Evolutionary conservation across 2,797 vertebrate genomes (phyloP).

Genomic region (Falco berigora): DNA sequence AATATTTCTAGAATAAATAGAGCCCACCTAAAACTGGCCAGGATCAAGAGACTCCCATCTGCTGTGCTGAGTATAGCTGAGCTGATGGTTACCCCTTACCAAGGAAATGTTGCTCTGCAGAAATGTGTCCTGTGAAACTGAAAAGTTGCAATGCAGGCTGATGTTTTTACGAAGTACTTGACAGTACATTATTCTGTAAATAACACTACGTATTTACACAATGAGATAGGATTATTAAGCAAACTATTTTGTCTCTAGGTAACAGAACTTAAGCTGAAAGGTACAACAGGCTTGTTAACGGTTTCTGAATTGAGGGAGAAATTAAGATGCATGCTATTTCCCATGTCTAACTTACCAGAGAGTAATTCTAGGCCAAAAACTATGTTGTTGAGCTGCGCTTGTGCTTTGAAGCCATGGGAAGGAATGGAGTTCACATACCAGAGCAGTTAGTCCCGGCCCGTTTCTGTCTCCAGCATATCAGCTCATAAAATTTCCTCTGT

Average conservation of each 20-base stretch:
- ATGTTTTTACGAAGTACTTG: not conserved
- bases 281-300: not conserved
- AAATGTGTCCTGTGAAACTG: not conserved
- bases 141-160: not conserved
- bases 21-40: not conserved
- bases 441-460: not conserved
- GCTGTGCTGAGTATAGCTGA: not conserved
- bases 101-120: not conserved
- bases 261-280: not conserved
- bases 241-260: not conserved
- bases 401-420: conserved; percentile 13
- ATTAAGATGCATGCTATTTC: not conserved
- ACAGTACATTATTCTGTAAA: not conserved
- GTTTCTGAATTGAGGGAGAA: not conserved
- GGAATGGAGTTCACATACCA: not conserved
- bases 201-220: not conserved
- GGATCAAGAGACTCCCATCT: not conserved
- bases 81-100: not conserved
- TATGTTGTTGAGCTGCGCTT: not conserved
- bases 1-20: not conserved
- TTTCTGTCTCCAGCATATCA: conserved; percentile 39
- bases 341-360: not conserved
- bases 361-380: not conserved
- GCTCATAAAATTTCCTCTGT: conserved; percentile 14
- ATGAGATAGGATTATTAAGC: not conserved